Percentiles rank a stretch among this genome's conserved stretches.
Conservation (phyloP, 2,113 vertebrate genomes). For the Pseudorectes ferrugineus region DNA sequence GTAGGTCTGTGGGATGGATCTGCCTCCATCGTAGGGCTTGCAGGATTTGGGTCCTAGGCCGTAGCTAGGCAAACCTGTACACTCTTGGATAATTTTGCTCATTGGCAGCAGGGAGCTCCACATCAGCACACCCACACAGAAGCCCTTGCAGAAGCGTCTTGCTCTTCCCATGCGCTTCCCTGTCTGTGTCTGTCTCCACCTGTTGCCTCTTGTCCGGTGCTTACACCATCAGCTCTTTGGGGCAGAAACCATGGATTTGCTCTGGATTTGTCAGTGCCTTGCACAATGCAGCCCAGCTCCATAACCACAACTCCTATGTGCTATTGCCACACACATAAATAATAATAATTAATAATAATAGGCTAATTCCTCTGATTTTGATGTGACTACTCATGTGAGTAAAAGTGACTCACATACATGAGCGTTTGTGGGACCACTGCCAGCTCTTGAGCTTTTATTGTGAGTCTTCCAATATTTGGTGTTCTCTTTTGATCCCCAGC, state of each 20-base stretch:
- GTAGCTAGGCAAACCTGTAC: not conserved
- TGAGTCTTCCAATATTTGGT: conserved; percentile 54
- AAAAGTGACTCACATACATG: conserved; percentile 42
- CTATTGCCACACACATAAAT: conserved; percentile 54
- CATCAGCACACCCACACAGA: conserved; percentile 17
- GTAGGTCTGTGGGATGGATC: fast-evolving
- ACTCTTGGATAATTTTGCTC: not conserved
- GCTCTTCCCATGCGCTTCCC: not conserved
- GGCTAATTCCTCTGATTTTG: conserved; percentile 51
- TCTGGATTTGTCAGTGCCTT: not conserved
- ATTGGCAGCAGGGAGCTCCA: not conserved
- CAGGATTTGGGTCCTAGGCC: not conserved
- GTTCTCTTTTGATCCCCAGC: conserved; percentile 46
- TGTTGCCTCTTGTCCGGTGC: not conserved
- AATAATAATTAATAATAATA: conserved; percentile 64
- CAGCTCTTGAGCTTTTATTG: conserved; percentile 44
- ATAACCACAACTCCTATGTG: not conserved
- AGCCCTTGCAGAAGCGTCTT: not conserved
- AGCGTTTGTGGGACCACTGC: not conserved
- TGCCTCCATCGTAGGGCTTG: not conserved
- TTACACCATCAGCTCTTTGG: conserved; percentile 16
- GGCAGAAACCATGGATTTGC: conserved; percentile 29
- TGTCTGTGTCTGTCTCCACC: conserved; percentile 21
- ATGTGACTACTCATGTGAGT: conserved; percentile 57
- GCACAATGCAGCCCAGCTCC: conserved; percentile 6